Evolutionary conservation across 2,888 invertebrate genomes (phyloP).

Genomic region (Sisyra nigra): DNA sequence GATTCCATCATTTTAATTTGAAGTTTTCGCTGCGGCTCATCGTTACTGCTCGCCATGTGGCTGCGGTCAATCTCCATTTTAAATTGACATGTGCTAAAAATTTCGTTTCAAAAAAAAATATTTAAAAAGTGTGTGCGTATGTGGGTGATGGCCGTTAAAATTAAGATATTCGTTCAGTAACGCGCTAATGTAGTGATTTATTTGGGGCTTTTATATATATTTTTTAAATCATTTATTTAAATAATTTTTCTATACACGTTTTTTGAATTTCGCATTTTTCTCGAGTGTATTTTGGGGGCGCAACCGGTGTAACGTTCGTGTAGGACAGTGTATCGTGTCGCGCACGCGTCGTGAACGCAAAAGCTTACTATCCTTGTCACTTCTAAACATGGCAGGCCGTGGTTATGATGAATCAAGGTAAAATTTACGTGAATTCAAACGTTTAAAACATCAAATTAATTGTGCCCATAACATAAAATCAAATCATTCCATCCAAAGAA

Average conservation of each 20-base stretch:
- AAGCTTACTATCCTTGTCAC: constrained; percentile 17
- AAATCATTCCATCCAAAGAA: too few relatives aligned
- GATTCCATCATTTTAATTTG: constrained; percentile 20
- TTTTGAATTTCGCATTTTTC: not conserved
- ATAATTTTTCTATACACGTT: not conserved
- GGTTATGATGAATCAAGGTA: constrained; percentile 71
- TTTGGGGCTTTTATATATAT: too few relatives aligned
- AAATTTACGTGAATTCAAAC: not conserved
- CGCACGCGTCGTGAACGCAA: constrained; percentile 7
- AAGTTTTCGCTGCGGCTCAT: constrained; percentile 12
- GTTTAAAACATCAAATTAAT: too few relatives aligned
- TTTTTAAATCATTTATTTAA: not conserved
- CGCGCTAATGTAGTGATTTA: too few relatives aligned
- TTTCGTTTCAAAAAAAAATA: not conserved
- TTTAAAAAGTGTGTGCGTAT: not conserved
- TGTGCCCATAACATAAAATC: too few relatives aligned
- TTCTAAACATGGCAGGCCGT: constrained; percentile 81
- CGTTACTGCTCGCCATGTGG: constrained; percentile 11
- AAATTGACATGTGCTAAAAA: constrained; percentile 6
- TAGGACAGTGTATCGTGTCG: constrained; percentile 1
- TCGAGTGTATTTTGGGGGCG: not conserved
- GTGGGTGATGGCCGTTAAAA: not conserved
- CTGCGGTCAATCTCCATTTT: constrained; percentile 10
- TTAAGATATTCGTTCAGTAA: too few relatives aligned
- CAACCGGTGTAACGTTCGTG: not conserved